A percentile compares a stretch with the other conserved stretches of the same genome.
These are phyloP conservation scores for Arctia plantaginis DNA, from an alignment of 2,888 invertebrate species.

Conservation along the genomic window DNA sequence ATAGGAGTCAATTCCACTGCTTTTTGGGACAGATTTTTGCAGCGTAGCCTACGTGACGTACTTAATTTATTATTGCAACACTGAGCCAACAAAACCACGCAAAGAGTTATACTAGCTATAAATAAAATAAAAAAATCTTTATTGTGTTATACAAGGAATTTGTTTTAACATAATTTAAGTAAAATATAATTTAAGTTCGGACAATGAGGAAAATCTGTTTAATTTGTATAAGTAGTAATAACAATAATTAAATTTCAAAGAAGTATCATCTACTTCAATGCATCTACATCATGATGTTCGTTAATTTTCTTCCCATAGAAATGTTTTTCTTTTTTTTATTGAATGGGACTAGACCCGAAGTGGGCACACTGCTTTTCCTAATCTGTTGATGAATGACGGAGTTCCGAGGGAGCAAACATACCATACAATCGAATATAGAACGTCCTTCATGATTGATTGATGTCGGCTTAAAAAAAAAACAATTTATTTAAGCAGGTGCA, in stretches of 20 bases:
- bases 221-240: no score
- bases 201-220: background rate
- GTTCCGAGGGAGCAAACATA: no score
- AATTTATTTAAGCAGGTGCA: no score
- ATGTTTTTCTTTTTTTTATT: no score
- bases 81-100: conserved; percentile 64
- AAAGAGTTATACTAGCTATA: conserved; percentile 67
- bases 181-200: background rate
- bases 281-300: no score
- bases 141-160: conserved; percentile 38
- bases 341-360: no score
- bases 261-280: no score
- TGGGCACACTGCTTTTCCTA: no score
- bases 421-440: background rate
- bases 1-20: conserved; percentile 42
- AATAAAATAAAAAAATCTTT: conserved; percentile 63
- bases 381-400: no score
- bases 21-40: conserved; percentile 55
- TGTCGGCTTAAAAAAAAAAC: background rate
- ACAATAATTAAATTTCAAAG: no score
- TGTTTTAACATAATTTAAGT: no score
- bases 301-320: no score
- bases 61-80: conserved; percentile 70
- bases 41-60: conserved; percentile 57
- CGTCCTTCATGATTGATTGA: background rate